These are phyloP conservation scores for Andrena cerasifolii DNA, from an alignment of 1,140 invertebrate genomes.

Conservation along the genomic window DNA sequence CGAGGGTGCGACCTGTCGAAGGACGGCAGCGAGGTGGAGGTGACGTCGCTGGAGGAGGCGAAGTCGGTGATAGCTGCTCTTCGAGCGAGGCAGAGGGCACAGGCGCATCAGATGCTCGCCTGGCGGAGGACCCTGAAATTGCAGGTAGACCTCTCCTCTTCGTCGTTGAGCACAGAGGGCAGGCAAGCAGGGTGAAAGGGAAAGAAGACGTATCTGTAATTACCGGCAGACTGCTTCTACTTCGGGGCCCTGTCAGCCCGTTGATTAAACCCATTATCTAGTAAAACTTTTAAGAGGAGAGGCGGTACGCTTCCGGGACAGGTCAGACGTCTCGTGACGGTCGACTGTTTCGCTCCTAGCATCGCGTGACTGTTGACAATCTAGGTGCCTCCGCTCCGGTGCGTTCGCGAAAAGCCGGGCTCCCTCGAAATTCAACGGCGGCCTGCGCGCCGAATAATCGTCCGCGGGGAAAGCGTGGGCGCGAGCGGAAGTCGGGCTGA, in stretches of 20 bases:
- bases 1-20: slow-evolving; percentile 67
- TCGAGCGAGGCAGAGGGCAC: slow-evolving; percentile 79
- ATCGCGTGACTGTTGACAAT: slow-evolving; percentile 53
- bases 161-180: not conserved
- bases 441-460: slow-evolving; percentile 3
- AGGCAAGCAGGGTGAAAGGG: not conserved
- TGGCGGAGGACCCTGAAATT: slow-evolving; percentile 82
- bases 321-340: slow-evolving; percentile 50
- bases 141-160: slow-evolving; percentile 75
- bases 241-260: not conserved
- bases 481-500: no score
- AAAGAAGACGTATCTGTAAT: slow-evolving; percentile 2
- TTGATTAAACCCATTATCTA: slow-evolving; percentile 24
- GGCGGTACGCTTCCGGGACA: slow-evolving; percentile 47
- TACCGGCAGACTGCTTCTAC: not conserved
- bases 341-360: slow-evolving; percentile 34
- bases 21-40: slow-evolving; percentile 73
- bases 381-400: slow-evolving; percentile 1
- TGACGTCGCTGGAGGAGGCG: slow-evolving; percentile 83
- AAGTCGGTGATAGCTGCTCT: slow-evolving; percentile 81
- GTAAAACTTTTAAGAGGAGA: slow-evolving; percentile 41
- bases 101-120: slow-evolving; percentile 82
- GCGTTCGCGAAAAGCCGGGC: slow-evolving; percentile 14
- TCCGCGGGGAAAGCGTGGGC: no score
- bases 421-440: slow-evolving; percentile 40